A percentile compares a stretch with the other conserved stretches of the same genome.
Evolutionary conservation across 1,140 invertebrate species (phyloP).

Genomic region (Parasteatoda tepidariorum): DNA sequence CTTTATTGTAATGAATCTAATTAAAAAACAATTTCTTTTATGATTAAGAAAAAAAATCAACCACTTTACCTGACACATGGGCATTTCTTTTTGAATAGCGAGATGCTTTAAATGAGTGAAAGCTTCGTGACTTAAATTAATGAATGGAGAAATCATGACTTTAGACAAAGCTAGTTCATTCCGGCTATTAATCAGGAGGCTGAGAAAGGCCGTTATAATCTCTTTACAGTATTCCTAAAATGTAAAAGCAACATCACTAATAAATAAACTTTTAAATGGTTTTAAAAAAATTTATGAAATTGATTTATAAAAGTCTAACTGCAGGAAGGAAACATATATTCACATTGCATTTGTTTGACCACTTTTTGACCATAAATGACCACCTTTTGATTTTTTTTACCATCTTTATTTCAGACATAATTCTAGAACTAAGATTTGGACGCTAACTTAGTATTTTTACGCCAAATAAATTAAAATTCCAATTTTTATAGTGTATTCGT

Average conservation of each 20-base stretch:
- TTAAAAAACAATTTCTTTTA: too few relatives aligned
- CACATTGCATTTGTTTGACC: neutral
- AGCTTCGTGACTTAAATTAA: conserved; percentile 67
- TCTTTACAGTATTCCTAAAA: conserved; percentile 55
- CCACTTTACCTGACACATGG: conserved; percentile 69
- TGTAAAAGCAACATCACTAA: neutral
- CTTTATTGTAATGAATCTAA: too few relatives aligned
- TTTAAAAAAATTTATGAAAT: neutral
- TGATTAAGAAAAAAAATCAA: too few relatives aligned
- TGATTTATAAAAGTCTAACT: neutral
- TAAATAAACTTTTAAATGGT: neutral
- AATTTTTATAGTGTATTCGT: too few relatives aligned
- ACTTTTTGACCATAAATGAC: too few relatives aligned
- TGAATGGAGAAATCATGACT: conserved; percentile 68
- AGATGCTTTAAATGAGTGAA: conserved; percentile 68
- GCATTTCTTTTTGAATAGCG: conserved; percentile 65
- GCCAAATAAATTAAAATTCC: too few relatives aligned
- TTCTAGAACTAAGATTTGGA: neutral
- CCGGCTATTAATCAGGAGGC: conserved; percentile 68
- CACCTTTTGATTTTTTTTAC: neutral
- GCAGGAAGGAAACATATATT: neutral
- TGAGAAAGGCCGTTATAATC: conserved; percentile 61
- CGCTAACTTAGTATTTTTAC: neutral
- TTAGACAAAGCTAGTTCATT: conserved; percentile 68
- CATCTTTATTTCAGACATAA: neutral